Evolutionary conservation across 2,113 vertebrate species (phyloP), one percentile per base, ranked within the genome.

Genomic region (Tyto alba): DNA sequence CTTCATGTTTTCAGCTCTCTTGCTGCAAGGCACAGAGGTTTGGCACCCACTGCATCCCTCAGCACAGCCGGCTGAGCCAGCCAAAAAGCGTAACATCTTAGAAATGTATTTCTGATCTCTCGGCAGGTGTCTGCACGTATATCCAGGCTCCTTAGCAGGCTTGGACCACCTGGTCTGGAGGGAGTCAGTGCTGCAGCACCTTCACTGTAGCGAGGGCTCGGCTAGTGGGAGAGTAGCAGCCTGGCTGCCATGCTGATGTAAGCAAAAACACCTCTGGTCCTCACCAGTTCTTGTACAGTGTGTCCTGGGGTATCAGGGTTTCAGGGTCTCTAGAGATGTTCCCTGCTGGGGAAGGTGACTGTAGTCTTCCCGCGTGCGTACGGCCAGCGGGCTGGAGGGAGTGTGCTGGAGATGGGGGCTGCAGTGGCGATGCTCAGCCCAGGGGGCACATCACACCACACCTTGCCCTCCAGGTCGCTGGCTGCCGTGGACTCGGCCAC

Each of bases 311-410:
- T 38, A 11, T 15, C 2, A 0, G 41, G 50, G 32, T 1, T 77
- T 45, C 45, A 29, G n/a, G 10, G 50, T 23, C 18, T 19, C 48
- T 50, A 25, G 43, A 74, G 66, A 50, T 30, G 45, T 56, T 16
- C 9, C 8, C 23, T 45, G 11, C 6, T 15, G 64, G 81, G 60
- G 59, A 59, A 75, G 15, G 27, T 67, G 43, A 47, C 25, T 4
- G 2, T 34, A 56, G 16, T 22, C 36, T 72, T 62, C 13, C 36
- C 7, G 0, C 0, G 1, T 17, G 48, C 0, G 0, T 62, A 6
- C 0, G 3, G 75, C 52, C 69, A 6, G 47, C 1, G 2, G 48
- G 81, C 71, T 50, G 91, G 62, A 38, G 53, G 62, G 38, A 57
- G 25, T 0, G 0, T 36, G 41, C 23, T 71, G 64, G 43, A 47